Base-by-base conservation (phyloP, 2,113 vertebrate genomes). In the Brachyistius frenatus region DNA sequence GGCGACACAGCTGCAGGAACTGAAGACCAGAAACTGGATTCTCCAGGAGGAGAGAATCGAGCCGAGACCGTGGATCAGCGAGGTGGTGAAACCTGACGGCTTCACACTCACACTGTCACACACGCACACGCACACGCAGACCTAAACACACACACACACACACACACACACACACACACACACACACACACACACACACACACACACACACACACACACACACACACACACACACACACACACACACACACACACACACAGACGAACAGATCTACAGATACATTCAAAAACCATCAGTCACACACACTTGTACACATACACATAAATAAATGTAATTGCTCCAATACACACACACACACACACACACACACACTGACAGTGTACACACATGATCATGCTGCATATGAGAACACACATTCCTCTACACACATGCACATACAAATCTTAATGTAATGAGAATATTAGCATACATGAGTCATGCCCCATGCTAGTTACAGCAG, bases 51-150 rank as follows among this genome's bases (percentile, higher is more conserved):
- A 78, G 70, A 70, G 63, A 78, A 74, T 70, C 33, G 1, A 70
- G 86, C 50, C 1, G 52, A 82, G 73, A 31, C 37, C 0, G 30
- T 3, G 60, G 73, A 73, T 75, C 80, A 77, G 81, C 2, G 76
- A 89, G 86, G 91, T 88, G 91, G 39, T 88, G 91, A 92, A 88
- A 89, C 81, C 78, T 85, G 76, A 74, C 87, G 58, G 80, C 85
- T 90, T 92, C 88, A 89, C 91, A 88, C 89, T 81, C 84, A 5
- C 71, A 62, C 80, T 56, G 57, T 46, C 78, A 64, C 79, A 9
- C 73, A 56, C 31, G 53, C 83, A 9, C 73, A 56, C 31, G 53
- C 83, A 77, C 60, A 74, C 50, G 44, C 39, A 49, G 66, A 60
- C 50, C 23, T 7, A 9, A 31, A 47, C 46, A 53, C 31, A 36